Conservation (phyloP, 2,888 invertebrate species). For the Tribolium freemani region DNA sequence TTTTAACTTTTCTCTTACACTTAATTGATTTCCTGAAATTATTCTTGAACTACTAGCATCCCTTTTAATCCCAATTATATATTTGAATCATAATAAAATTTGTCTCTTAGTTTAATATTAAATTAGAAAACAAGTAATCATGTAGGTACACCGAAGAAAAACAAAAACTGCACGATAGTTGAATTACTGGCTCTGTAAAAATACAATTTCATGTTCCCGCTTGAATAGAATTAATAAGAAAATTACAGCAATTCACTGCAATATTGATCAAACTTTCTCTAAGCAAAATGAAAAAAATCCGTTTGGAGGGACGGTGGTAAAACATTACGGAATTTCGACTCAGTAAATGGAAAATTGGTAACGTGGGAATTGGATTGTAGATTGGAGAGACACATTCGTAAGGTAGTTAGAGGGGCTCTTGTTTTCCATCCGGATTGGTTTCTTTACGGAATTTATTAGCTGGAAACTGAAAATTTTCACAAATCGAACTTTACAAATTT, state of each 20-base stretch:
- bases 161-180: neutral
- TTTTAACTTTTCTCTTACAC: neutral
- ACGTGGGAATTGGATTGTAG: neutral
- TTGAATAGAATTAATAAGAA: neutral
- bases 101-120: neutral
- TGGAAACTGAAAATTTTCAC: neutral
- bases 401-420: neutral
- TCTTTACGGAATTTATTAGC: neutral
- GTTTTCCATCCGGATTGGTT: neutral
- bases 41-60: too few species aligned
- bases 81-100: neutral
- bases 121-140: neutral
- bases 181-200: neutral
- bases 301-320: neutral
- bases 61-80: neutral
- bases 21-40: neutral
- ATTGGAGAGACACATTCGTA: neutral
- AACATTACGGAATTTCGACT: neutral
- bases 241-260: neutral
- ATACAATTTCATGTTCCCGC: neutral
- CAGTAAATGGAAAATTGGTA: neutral
- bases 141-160: neutral
- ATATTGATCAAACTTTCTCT: constrained; percentile 1
- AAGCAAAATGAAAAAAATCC: neutral
- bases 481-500: neutral